These are phyloP conservation scores for Amyelois transitella DNA, from an alignment of 1,140 invertebrate genomes.

Conservation along the genomic window DNA sequence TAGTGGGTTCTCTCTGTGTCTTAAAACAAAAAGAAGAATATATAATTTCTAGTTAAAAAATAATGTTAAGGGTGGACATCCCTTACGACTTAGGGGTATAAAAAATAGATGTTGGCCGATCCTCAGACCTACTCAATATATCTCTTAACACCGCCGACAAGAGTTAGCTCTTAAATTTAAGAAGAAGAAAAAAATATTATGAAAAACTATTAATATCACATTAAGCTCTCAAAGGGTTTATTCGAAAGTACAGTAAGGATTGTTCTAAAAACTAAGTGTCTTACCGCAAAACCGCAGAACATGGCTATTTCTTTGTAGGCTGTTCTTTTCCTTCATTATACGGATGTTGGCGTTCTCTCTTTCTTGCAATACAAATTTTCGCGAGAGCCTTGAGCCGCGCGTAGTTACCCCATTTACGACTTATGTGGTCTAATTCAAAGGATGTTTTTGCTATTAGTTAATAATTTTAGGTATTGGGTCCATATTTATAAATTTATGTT, in stretches of 20 bases:
- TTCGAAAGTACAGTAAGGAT: background rate
- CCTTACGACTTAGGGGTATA: too few species aligned
- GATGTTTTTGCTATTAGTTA: too few species aligned
- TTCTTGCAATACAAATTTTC: conserved; percentile 15
- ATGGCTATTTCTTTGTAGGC: conserved; percentile 1
- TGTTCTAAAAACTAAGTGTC: conserved; percentile 4
- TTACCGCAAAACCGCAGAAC: conserved; percentile 5
- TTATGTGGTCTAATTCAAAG: conserved; percentile 2
- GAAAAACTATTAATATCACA: too few species aligned
- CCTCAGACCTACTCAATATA: too few species aligned
- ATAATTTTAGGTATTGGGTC: background rate
- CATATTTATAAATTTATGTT: background rate
- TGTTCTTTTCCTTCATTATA: background rate
- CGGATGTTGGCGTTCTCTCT: background rate
- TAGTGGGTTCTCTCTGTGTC: background rate
- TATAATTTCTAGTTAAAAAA: too few species aligned
- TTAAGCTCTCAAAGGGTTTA: background rate
- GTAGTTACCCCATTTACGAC: conserved; percentile 11
- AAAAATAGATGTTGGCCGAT: too few species aligned
- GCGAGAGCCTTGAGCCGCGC: conserved; percentile 9
- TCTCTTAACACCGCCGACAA: too few species aligned
- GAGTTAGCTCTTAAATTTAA: too few species aligned
- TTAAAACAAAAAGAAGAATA: too few species aligned
- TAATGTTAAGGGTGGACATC: too few species aligned
- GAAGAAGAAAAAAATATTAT: too few species aligned